Evolutionary conservation across 2,888 invertebrate genomes (phyloP).

Genomic region (Sarcophaga subvicina): DNA sequence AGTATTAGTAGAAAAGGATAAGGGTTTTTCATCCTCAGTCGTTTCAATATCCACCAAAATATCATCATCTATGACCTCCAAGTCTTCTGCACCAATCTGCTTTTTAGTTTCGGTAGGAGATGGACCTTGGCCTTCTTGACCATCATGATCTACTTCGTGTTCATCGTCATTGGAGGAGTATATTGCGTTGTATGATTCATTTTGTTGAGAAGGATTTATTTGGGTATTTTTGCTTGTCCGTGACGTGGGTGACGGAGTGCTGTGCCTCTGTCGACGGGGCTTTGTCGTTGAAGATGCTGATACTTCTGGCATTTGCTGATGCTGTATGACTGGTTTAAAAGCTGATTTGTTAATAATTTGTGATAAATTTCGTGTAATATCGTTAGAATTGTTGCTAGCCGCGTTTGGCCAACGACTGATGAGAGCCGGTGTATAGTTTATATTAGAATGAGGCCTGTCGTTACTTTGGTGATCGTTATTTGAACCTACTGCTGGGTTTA

Average conservation of each 20-base stretch:
- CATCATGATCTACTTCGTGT: conserved; percentile 5
- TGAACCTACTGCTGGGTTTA: conserved; percentile 81
- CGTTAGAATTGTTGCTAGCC: neutral
- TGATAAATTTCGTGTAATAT: conserved; percentile 73
- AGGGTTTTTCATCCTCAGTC: conserved; percentile 86
- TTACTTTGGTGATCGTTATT: neutral
- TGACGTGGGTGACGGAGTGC: conserved; percentile 33
- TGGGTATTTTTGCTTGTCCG: neutral
- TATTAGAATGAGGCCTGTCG: conserved; percentile 16
- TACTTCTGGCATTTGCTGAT: conserved; percentile 52
- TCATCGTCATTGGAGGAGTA: conserved; percentile 39
- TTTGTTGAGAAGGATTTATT: neutral
- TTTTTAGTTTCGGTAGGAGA: conserved; percentile 12
- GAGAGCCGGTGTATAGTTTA: conserved; percentile 9
- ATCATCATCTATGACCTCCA: conserved; percentile 79
- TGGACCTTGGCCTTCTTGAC: neutral
- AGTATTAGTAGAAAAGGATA: conserved; percentile 11
- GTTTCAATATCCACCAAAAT: conserved; percentile 94
- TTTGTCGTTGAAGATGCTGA: conserved; percentile 5
- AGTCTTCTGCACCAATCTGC: neutral
- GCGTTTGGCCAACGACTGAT: conserved; percentile 25
- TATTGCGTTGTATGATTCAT: neutral
- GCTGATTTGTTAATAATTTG: conserved; percentile 75
- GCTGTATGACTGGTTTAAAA: conserved; percentile 75
- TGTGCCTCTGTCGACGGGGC: conserved; percentile 40